Percentiles rank a stretch among this genome's conserved stretches.
Conservation (phyloP, 1,140 invertebrate species). For the Rhagoletis pomonella region DNA sequence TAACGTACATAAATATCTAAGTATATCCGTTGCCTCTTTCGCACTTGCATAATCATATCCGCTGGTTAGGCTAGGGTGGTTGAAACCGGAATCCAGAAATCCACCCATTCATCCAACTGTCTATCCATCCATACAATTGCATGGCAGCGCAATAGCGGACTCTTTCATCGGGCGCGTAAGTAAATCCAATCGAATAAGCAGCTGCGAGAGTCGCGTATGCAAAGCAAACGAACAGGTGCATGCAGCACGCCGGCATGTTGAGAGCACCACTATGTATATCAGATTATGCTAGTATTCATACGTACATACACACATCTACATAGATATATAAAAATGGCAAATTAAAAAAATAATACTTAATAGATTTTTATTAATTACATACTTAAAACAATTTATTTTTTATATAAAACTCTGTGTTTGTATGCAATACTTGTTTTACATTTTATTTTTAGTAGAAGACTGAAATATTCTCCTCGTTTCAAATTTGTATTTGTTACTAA, state of each 20-base stretch:
- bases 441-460: no score
- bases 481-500: not conserved
- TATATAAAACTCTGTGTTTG: no score
- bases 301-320: not conserved
- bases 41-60: not conserved
- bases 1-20: no score
- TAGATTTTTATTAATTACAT: no score
- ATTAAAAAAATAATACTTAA: no score
- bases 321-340: not conserved
- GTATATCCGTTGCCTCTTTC: constrained; percentile 24
- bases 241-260: not conserved
- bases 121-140: not conserved
- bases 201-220: constrained; percentile 48
- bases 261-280: not conserved
- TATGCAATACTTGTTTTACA: no score
- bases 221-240: constrained; percentile 24
- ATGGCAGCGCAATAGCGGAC: constrained; percentile 43
- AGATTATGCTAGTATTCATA: not conserved
- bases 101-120: constrained; percentile 37
- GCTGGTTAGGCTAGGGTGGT: constrained; percentile 45
- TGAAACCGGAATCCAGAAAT: constrained; percentile 51
- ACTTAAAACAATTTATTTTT: no score
- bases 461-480: no score
- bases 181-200: constrained; percentile 46
- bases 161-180: constrained; percentile 25